These are phyloP conservation scores for Lycaena phlaeas DNA, from an alignment of 2,888 invertebrate species.

Conservation along the genomic window DNA sequence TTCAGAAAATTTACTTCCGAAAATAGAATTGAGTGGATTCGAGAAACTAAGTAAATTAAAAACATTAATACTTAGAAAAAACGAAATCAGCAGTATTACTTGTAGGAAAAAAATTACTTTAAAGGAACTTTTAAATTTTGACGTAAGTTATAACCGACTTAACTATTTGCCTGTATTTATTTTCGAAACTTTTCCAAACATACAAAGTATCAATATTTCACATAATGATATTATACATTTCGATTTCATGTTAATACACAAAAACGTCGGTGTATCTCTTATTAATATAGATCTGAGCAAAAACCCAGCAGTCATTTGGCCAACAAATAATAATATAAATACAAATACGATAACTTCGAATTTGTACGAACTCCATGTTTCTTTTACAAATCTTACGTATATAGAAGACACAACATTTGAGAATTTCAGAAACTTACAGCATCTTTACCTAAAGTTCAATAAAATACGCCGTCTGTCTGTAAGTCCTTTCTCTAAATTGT, in stretches of 20 bases:
- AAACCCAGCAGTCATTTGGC: slow-evolving; percentile 52
- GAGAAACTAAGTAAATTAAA: slow-evolving; percentile 50
- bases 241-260: slow-evolving; percentile 46
- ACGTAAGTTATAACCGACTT: slow-evolving; percentile 55
- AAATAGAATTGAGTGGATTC: slow-evolving; percentile 77
- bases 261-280: slow-evolving; percentile 37
- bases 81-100: slow-evolving; percentile 52
- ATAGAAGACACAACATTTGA: slow-evolving; percentile 81
- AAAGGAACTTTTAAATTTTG: slow-evolving; percentile 44
- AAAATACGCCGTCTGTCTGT: slow-evolving; percentile 85
- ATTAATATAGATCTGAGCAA: slow-evolving; percentile 59
- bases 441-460: slow-evolving; percentile 83
- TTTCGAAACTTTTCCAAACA: slow-evolving; percentile 56
- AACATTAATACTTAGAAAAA: slow-evolving; percentile 51
- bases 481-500: slow-evolving; percentile 84
- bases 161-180: slow-evolving; percentile 42
- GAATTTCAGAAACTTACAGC: slow-evolving; percentile 81
- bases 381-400: slow-evolving; percentile 53
- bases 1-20: slow-evolving; percentile 78
- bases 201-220: slow-evolving; percentile 57
- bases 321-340: slow-evolving; percentile 33
- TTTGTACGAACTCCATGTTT: slow-evolving; percentile 57
- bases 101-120: slow-evolving; percentile 48
- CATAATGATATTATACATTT: slow-evolving; percentile 52
- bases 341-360: slow-evolving; percentile 50